Evolutionary conservation across 2,113 vertebrate genomes (phyloP), one percentile per base, ranked within the genome.

Genomic region (Ciconia maguari): DNA sequence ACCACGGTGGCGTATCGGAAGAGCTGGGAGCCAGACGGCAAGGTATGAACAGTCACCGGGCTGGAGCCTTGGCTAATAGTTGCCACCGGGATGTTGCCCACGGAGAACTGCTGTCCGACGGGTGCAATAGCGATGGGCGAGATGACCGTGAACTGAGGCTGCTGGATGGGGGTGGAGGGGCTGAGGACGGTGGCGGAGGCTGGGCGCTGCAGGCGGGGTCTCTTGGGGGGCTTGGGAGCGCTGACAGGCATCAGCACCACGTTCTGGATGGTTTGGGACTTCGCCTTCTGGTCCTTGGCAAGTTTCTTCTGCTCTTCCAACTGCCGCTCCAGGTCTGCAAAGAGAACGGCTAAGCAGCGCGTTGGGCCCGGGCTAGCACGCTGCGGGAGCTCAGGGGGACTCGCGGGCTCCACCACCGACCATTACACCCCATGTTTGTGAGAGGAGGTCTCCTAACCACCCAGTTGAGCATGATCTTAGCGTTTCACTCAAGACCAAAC

Each of bases 271-370:
- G 98, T 97, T 86, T 99, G 99, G 5, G 99, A 98, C 90, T 98
- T 99, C 8, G 98, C 96, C 80, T 99, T 98, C 91, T 98, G 97
- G 96, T 98, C 97, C 97, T 98, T 97, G 96, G 98, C 98, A 81
- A 99, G 98, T 96, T 98, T 99, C 96, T 98, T 99, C 97, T 99
- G 99, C 48, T 99, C 99, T 76, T 99, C 99, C 96, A 99, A 91
- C 97, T 99, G 99, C 60, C 98, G 97, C 94, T 99, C 99, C 97
- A 99, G 97, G 83, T 98, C 99, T 99, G 62, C 19, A 85, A 89
- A 88, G 57, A 95, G 77, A 94, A 93, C 0, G 11, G 54, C 15
- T 13, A 18, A 52, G 72, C 32, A 11, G 48, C 1, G 7, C 1
- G 5, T 7, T 7, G 51, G 82, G 60, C 19, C 8, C 5, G 38